Evolutionary conservation across 2,113 vertebrate species (phyloP), one percentile per base, ranked within the genome.

Genomic region (Siphamia tubifer): DNA sequence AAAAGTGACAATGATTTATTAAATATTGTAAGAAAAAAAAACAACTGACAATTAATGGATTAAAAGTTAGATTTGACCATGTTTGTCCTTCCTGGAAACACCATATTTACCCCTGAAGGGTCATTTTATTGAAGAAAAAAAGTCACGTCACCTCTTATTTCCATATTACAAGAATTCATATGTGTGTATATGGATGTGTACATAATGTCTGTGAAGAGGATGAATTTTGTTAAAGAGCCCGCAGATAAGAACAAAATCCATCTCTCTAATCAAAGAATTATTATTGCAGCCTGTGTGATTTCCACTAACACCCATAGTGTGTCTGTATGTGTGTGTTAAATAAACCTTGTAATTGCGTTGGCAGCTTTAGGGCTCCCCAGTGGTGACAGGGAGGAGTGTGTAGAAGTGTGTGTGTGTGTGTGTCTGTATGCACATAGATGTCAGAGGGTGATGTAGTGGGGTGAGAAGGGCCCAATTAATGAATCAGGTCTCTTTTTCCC

Each of bases 251-350:
- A 42, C 42, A 43, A 47, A 38, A 82, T 80, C 51, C 58, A 60
- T 73, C 77, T 61, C 57, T 52, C 77, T 88, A 83, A 87, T 90
- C 70, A 61, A 60, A 79, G 62, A 89, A 81, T 85, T 82, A 82
- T 87, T 87, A 68, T 77, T 65, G 61, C 27, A 25, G 63, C 31
- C 35, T 40, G 10, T 4, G 34, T 81, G 70, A 81, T 10, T 15
- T 39, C 60, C 69, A 49, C 54, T 11, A 35, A 32, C 74, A 54
- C 51, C 25, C 36, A 17, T 27, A 7, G 10, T 23, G 23, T 36
- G 43, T 69, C 62, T 53, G 65, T 31, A 31, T 72, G 52, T 67
- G 31, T 55, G 49, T 20, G 36, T 65, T 81, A 79, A 86, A 87
- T 84, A 82, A 85, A 77, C 42, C 79, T 77, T 82, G 62, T 78